phyloP scores from a whole-genome alignment of 2,113 vertebrate genomes.

The Takifugu bimaculatus region DNA sequence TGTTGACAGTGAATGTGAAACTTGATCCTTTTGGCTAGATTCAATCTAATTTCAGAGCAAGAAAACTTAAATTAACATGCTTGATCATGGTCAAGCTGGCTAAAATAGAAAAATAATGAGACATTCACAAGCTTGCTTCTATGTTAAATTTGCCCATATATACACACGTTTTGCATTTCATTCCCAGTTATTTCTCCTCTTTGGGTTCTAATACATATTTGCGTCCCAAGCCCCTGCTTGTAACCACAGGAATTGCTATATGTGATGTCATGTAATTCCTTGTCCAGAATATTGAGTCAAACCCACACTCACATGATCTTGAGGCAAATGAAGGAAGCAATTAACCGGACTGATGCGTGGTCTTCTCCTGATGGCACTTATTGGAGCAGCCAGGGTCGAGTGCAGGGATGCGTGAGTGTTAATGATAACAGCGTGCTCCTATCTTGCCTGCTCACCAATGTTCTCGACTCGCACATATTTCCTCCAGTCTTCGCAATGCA shows the following conservation, averaged over 20 bases:
- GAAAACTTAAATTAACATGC: slow-evolving; percentile 71
- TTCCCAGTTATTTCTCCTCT: too few relatives aligned
- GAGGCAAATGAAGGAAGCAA: slow-evolving; percentile 71
- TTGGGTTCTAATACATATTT: not conserved
- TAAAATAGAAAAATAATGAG: slow-evolving; percentile 8
- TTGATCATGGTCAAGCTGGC: slow-evolving; percentile 43
- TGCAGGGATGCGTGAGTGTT: slow-evolving; percentile 68
- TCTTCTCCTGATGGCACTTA: slow-evolving; percentile 56
- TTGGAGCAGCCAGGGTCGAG: slow-evolving; percentile 33
- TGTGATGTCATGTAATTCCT: slow-evolving; percentile 45
- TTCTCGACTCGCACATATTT: slow-evolving; percentile 69
- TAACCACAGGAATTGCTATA: slow-evolving; percentile 15
- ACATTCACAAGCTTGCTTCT: too few relatives aligned
- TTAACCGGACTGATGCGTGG: slow-evolving; percentile 60
- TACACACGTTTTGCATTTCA: too few relatives aligned
- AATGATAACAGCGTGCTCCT: slow-evolving; percentile 52
- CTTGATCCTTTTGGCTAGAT: slow-evolving; percentile 59
- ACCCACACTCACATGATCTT: slow-evolving; percentile 24
- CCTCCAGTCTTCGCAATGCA: slow-evolving; percentile 57
- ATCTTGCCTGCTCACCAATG: slow-evolving; percentile 55
- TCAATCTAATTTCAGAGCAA: slow-evolving; percentile 53
- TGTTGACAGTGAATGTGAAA: slow-evolving; percentile 56
- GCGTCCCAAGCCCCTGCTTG: slow-evolving; percentile 1
- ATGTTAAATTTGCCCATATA: too few relatives aligned
- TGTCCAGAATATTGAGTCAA: slow-evolving; percentile 9